Evolutionary conservation across 2,888 invertebrate species (phyloP).

Genomic region (Tachina lurida): DNA sequence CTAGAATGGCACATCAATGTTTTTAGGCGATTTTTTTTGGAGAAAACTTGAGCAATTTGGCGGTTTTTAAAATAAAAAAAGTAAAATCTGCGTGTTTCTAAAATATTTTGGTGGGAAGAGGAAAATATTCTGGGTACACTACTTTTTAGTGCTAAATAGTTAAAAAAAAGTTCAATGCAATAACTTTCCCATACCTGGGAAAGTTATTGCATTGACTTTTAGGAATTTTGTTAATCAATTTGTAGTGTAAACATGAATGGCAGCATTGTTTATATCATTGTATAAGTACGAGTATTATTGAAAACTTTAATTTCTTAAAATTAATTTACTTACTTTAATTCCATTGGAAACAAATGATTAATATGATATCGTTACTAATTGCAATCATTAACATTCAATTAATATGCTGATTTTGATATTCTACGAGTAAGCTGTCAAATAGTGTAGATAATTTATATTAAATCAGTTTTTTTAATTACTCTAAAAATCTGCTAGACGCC

Average conservation of each 20-base stretch:
- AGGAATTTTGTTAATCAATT: neutral
- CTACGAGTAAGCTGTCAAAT: neutral
- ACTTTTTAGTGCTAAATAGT: no score
- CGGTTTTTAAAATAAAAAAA: no score
- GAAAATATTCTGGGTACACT: no score
- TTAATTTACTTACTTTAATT: neutral
- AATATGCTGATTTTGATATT: neutral
- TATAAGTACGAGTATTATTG: neutral
- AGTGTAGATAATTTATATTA: neutral
- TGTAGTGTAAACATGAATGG: neutral
- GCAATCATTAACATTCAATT: neutral
- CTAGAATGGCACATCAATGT: no score
- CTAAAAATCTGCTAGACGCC: neutral
- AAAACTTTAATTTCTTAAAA: neutral
- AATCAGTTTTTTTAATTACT: neutral
- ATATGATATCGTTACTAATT: neutral
- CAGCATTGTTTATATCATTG: neutral
- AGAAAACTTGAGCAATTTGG: no score
- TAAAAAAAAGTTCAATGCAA: no score
- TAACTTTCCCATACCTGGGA: no score
- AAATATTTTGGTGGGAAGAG: no score
- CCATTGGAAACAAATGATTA: neutral
- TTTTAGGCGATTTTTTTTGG: no score
- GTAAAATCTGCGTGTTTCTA: no score
- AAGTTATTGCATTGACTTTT: neutral